Conservation (phyloP, 2,888 invertebrate genomes). For the Xylota segnis region DNA sequence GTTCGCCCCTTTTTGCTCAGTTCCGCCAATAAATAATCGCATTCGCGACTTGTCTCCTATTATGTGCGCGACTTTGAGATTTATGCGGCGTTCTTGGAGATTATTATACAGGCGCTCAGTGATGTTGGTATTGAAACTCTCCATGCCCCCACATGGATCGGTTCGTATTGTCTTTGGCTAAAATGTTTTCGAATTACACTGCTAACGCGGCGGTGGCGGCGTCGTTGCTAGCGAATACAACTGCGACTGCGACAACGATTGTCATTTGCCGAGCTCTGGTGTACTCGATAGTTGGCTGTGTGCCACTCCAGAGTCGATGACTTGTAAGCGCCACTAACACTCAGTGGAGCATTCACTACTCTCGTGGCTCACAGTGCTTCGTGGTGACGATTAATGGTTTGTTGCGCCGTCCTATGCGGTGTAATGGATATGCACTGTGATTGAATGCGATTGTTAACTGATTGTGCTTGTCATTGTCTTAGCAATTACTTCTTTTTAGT, state of each 20-base stretch:
- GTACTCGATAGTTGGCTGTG: conserved; percentile 34
- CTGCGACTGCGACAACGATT: conserved; percentile 36
- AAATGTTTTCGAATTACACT: conserved; percentile 62
- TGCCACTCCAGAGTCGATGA: conserved; percentile 67
- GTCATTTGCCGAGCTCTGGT: conserved; percentile 60
- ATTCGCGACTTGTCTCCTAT: conserved; percentile 73
- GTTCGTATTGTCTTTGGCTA: conserved; percentile 44
- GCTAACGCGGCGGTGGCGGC: conserved; percentile 1
- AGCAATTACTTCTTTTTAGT: conserved; percentile 68
- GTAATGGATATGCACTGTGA: conserved; percentile 71
- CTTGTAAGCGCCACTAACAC: conserved; percentile 76
- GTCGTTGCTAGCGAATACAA: background rate
- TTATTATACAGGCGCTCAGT: conserved; percentile 15
- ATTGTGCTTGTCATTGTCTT: conserved; percentile 73
- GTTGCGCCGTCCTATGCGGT: conserved; percentile 50
- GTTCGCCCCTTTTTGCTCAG: conserved; percentile 66
- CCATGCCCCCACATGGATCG: conserved; percentile 13
- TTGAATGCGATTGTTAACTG: conserved; percentile 74
- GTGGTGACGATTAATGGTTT: conserved; percentile 72
- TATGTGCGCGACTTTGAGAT: conserved; percentile 72
- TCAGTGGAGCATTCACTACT: conserved; percentile 16
- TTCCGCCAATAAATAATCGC: conserved; percentile 75
- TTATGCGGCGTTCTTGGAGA: conserved; percentile 59
- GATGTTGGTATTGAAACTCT: conserved; percentile 24
- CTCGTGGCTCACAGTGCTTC: conserved; percentile 21